Base-by-base conservation (phyloP, 2,797 vertebrate genomes). In the Peromyscus melanophrys region DNA sequence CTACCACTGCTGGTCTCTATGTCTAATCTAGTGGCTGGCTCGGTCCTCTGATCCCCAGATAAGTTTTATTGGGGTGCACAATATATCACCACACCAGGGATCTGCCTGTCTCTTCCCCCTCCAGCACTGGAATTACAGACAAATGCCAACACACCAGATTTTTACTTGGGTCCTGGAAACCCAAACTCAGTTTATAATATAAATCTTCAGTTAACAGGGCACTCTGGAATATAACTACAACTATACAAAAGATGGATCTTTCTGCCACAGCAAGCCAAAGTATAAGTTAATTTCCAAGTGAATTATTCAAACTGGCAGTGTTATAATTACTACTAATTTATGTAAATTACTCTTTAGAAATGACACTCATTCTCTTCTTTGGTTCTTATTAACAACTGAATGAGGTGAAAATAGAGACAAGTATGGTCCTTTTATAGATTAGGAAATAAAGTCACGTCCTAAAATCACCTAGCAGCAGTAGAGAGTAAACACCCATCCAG, bases 291-390 rank as follows among this genome's bases (percentile, higher is more conserved):
- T 92, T 63, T 96, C 83, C 49, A 29, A 81, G n/a, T 0, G 2
- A 89, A 65, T 34, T 90, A 23, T 73, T 92, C 75, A 95, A 95
- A 95, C 19, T 52, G 87, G 49, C 49, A 94, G 78, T 94, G 25
- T 67, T 84, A 71, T 40, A 95, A 69, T 81, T 77, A 89, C 12
- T 85, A 91, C 4, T 82, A 84, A 73, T 67, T 95, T 92, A 95
- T 49, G 69, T 37, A 92, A 95, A 59, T 59, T 94, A 49, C 27
- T 75, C 27, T 73, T 85, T 88, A 92, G 49, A 78, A 73, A 90
- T 14, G 29, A 88, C 13, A 90, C 31, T 61, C 34, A 90, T 76
- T 78, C 37, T 83, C 86, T 97, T 65, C 84, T 77, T 81, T 94
- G 49, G 49, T 91, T 96, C 75, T 96, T 57, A 67, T 55, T 82